These are phyloP conservation scores for Edolisoma coerulescens DNA, from an alignment of 2,113 vertebrate species.

Conservation along the genomic window DNA sequence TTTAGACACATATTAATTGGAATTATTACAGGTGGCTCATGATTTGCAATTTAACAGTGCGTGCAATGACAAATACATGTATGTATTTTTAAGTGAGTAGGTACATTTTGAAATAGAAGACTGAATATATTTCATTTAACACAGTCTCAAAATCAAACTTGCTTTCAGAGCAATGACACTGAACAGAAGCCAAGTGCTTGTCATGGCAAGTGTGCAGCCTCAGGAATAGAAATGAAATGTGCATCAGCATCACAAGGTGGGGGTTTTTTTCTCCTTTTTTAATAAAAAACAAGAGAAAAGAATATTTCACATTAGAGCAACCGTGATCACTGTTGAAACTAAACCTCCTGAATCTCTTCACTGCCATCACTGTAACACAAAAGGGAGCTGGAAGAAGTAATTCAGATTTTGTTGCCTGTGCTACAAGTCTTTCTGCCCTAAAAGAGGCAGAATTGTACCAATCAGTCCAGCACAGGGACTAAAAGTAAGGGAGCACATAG, in stretches of 20 bases:
- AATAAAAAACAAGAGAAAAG: background rate
- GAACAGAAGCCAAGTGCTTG: background rate
- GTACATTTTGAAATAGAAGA: background rate
- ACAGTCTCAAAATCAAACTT: background rate
- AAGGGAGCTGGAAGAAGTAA: background rate
- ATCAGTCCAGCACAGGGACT: background rate
- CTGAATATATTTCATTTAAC: background rate
- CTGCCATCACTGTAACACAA: background rate
- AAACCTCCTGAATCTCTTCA: background rate
- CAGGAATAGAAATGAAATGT: background rate
- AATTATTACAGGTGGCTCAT: background rate
- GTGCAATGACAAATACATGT: background rate
- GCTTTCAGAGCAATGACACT: background rate
- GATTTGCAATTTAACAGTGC: background rate
- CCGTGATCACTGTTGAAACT: background rate
- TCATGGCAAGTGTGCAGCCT: background rate
- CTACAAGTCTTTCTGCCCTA: background rate
- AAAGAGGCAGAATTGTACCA: background rate
- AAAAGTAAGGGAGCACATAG: background rate
- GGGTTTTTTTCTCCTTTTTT: background rate
- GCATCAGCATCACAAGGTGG: background rate
- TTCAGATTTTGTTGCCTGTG: background rate
- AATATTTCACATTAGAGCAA: background rate
- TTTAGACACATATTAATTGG: background rate
- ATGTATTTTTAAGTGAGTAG: background rate